Base-by-base conservation (phyloP, 92 coral and sea anemone genomes). In the Porites evermanni region DNA sequence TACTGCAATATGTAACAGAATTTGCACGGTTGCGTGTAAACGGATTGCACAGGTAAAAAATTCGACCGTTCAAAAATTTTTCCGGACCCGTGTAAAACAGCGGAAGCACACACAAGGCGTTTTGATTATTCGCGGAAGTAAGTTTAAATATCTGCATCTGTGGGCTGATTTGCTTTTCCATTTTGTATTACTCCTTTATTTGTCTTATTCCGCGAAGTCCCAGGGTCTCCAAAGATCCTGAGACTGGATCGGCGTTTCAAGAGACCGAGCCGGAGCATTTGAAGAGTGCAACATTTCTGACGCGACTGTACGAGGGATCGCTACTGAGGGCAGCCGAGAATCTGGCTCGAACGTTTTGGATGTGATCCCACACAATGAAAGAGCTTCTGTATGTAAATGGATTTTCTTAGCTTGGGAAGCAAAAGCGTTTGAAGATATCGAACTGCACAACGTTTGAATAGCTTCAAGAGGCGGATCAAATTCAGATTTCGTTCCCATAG, bases 221-320 rank as follows among this genome's bases (percentile, higher is more conserved):
- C 76, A 54, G 23, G 85, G 85, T 12, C 75, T 80, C 85, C 85
- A 80, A 26, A 80, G 53, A n/a, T 52, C 52, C 12, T 58, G 85
- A 70, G 20, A 26, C 12, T 72, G 13, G 17, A 14, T 44, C 19
- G 59, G 70, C 47, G 47, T 38, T 18, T 2, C 44, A 20, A n/a
- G n/a, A 79, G 44, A 21, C 59, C 38, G 24, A 1, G 38, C 19
- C 23, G 13, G 10, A 19, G 11, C 71, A 81, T 16, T 5, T 32
- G 13, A 6, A 32, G 38, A 12, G 1, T 2, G 86, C 7, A 29
- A 21, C 32, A 13, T 7, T 59, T 70, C 58, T 18, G 78, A 51
- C 7, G 26, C 44, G 20, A 53, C 1, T 19, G 17, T 17, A 13
- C 6, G 14, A 32, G 68, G 51, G 7, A 50, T 17, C n/a, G 70